Conservation (phyloP, 2,113 vertebrate species). For the Notiomystis cincta region DNA sequence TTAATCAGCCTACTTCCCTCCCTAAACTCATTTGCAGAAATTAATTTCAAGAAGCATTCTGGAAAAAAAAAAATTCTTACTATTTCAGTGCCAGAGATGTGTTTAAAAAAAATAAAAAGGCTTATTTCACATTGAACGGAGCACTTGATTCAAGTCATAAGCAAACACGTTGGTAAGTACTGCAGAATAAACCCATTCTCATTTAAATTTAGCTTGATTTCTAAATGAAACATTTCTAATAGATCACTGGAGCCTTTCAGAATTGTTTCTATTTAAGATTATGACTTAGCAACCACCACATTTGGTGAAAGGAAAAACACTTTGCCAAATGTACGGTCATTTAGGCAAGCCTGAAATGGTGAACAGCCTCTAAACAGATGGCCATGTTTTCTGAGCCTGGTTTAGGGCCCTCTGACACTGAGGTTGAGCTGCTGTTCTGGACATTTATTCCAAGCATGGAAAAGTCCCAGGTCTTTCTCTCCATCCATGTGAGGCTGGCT, state of each 20-base stretch:
- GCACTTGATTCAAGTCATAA: neutral
- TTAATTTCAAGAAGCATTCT: neutral
- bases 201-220: constrained; percentile 37
- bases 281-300: neutral
- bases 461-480: neutral
- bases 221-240: constrained; percentile 35
- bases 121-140: neutral
- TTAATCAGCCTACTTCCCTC: neutral
- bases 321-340: neutral
- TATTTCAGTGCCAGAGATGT: neutral
- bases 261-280: constrained; percentile 16
- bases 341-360: neutral
- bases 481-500: neutral
- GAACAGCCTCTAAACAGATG: neutral
- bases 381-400: neutral
- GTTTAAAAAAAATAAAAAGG: neutral
- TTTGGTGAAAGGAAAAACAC: neutral
- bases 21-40: neutral
- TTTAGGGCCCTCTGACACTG: neutral
- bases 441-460: neutral
- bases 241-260: constrained; percentile 1
- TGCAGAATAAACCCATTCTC: neutral
- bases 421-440: neutral
- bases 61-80: neutral
- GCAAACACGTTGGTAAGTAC: neutral